These are phyloP conservation scores for Tragelaphus imberbis DNA, from an alignment of 2,113 vertebrate species.

Conservation along the genomic window DNA sequence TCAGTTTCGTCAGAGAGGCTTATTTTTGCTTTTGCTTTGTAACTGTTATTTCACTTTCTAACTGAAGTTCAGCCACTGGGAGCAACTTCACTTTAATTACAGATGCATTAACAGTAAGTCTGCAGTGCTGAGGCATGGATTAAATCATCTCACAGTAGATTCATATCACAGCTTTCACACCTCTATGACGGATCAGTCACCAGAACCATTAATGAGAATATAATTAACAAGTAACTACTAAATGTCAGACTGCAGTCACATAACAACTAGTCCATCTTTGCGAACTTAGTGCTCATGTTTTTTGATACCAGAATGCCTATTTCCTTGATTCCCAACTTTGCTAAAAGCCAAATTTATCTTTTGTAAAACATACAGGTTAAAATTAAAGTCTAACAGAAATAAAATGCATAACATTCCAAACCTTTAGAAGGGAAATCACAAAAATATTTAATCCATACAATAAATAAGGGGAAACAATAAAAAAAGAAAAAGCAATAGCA, in stretches of 20 bases:
- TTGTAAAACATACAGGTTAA: conserved; percentile 8
- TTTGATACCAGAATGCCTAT: not conserved
- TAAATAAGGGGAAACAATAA: not conserved
- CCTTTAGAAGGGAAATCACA: not conserved
- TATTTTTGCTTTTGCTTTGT: not conserved
- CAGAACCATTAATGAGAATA: conserved; percentile 6
- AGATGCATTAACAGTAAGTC: not conserved
- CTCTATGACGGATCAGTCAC: not conserved
- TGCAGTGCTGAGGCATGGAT: not conserved
- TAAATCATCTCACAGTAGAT: not conserved
- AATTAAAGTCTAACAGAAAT: not conserved
- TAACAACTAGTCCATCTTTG: not conserved
- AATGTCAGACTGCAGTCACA: not conserved
- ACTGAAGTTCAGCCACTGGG: not conserved
- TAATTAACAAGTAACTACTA: conserved; percentile 29
- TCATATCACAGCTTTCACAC: not conserved
- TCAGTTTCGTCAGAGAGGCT: not conserved
- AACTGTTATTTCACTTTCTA: not conserved
- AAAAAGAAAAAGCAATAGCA: not conserved
- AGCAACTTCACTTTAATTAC: conserved; percentile 1
- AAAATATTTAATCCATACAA: not conserved
- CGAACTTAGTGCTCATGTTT: not conserved
- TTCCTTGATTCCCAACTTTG: not conserved
- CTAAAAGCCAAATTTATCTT: not conserved
- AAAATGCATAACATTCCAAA: not conserved